Evolutionary conservation across 2,888 invertebrate genomes (phyloP).

Genomic region (Eucriotettix oculatus): DNA sequence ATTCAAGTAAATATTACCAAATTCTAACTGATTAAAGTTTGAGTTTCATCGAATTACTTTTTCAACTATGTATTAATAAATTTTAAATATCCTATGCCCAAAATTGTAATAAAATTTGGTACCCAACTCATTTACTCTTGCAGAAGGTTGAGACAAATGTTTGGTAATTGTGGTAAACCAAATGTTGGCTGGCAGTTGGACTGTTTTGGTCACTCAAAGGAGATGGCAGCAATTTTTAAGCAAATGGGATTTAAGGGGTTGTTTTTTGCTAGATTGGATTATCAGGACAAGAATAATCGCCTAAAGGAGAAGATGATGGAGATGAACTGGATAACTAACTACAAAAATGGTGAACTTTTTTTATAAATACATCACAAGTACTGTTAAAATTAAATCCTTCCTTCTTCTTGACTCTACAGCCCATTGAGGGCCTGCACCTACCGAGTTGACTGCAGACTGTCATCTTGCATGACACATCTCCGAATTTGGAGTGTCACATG

Average conservation of each 20-base stretch:
- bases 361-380: too few relatives aligned
- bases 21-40: not conserved
- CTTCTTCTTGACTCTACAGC: too few relatives aligned
- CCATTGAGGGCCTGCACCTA: too few relatives aligned
- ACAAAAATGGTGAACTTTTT: not conserved
- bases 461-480: too few relatives aligned
- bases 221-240: constrained; percentile 64
- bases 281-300: not conserved
- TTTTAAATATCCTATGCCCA: not conserved
- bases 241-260: constrained; percentile 81
- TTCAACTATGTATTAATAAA: too few relatives aligned
- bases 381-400: too few relatives aligned
- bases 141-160: constrained; percentile 39
- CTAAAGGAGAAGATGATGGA: not conserved
- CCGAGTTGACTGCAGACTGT: too few relatives aligned
- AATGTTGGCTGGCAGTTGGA: constrained; percentile 69
- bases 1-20: not conserved
- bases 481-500: too few relatives aligned
- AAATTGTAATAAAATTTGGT: not conserved
- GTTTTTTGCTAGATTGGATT: constrained; percentile 56
- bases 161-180: constrained; percentile 56
- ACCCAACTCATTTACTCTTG: not conserved
- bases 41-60: not conserved
- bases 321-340: not conserved
- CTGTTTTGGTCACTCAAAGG: constrained; percentile 73